phyloP scores from a whole-genome alignment of 1,140 invertebrate species.

The Listronotus bonariensis region DNA sequence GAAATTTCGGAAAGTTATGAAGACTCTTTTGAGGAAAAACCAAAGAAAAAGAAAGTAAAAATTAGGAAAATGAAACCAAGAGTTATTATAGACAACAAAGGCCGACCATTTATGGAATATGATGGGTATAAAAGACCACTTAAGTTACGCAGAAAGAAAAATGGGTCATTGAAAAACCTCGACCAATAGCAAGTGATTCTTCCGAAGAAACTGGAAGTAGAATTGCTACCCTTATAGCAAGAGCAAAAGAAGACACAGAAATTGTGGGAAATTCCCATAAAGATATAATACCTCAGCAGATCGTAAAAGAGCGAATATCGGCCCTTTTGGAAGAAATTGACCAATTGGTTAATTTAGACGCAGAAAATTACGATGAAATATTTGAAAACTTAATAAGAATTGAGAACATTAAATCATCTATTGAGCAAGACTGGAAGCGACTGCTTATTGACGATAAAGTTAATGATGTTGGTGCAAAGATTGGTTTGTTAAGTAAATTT shows the following conservation, averaged over 20 bases:
- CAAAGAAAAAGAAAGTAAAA: slow-evolving; percentile 38
- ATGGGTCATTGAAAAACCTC: not conserved
- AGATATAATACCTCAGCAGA: slow-evolving; percentile 36
- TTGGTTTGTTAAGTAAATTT: slow-evolving; percentile 40
- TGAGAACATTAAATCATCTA: slow-evolving; percentile 38
- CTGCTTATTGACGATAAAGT: slow-evolving; percentile 39
- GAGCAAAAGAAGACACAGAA: slow-evolving; percentile 26
- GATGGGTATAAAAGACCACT: slow-evolving; percentile 44
- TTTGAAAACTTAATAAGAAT: slow-evolving; percentile 40
- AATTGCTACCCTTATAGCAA: slow-evolving; percentile 28
- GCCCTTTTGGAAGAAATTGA: slow-evolving; percentile 42
- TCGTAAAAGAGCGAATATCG: slow-evolving; percentile 43
- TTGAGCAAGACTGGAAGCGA: slow-evolving; percentile 44
- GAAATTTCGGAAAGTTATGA: slow-evolving; percentile 8
- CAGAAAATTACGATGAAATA: slow-evolving; percentile 41
- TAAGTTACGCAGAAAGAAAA: slow-evolving; percentile 14
- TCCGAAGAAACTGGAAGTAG: slow-evolving; percentile 33
- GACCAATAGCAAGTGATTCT: slow-evolving; percentile 1
- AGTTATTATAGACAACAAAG: slow-evolving; percentile 47
- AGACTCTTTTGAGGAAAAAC: slow-evolving; percentile 5
- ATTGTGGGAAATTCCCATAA: slow-evolving; percentile 30
- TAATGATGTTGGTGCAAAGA: slow-evolving; percentile 40
- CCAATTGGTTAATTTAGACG: slow-evolving; percentile 41
- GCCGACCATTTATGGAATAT: slow-evolving; percentile 46
- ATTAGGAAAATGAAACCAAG: slow-evolving; percentile 42